Evolutionary conservation across 1,140 invertebrate species (phyloP).

Genomic region (Drosophila kikkawai): DNA sequence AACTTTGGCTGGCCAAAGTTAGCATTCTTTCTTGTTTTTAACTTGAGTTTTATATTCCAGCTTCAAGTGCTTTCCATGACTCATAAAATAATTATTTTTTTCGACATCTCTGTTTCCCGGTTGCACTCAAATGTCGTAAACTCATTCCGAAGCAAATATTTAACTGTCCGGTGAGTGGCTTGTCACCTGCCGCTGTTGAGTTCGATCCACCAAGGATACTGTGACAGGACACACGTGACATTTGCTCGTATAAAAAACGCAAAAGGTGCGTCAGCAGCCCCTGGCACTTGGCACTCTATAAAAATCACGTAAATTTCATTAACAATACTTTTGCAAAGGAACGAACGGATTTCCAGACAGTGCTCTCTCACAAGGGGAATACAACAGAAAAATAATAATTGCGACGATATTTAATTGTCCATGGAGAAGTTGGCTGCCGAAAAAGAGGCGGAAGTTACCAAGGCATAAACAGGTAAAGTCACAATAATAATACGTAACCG

Average conservation of each 20-base stretch:
- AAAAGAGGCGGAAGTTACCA: constrained; percentile 48
- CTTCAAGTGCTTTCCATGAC: background rate
- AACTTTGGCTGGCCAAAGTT: too few relatives aligned
- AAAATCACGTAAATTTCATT: constrained; percentile 80
- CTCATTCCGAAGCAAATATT: constrained; percentile 42
- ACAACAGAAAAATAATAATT: constrained; percentile 69
- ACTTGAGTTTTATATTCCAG: background rate
- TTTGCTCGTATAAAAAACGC: constrained; percentile 44
- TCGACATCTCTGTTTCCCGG: background rate
- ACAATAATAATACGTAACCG: background rate
- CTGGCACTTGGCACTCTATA: constrained; percentile 53
- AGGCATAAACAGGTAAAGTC: background rate
- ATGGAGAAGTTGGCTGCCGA: constrained; percentile 48
- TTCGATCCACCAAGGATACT: constrained; percentile 14
- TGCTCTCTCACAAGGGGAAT: constrained; percentile 16
- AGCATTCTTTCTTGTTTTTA: background rate
- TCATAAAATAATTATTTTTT: constrained; percentile 11
- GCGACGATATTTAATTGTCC: constrained; percentile 73
- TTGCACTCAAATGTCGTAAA: constrained; percentile 8
- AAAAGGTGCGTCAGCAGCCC: constrained; percentile 21
- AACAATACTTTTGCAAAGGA: constrained; percentile 49
- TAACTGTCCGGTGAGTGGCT: constrained; percentile 16
- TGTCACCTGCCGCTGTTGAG: constrained; percentile 29
- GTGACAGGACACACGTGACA: constrained; percentile 66
- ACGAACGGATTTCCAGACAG: constrained; percentile 27